Percentiles rank a stretch among this genome's conserved stretches.
These are phyloP conservation scores for Hiodon tergisus DNA, from an alignment of 2,113 vertebrate genomes.

Conservation along the genomic window DNA sequence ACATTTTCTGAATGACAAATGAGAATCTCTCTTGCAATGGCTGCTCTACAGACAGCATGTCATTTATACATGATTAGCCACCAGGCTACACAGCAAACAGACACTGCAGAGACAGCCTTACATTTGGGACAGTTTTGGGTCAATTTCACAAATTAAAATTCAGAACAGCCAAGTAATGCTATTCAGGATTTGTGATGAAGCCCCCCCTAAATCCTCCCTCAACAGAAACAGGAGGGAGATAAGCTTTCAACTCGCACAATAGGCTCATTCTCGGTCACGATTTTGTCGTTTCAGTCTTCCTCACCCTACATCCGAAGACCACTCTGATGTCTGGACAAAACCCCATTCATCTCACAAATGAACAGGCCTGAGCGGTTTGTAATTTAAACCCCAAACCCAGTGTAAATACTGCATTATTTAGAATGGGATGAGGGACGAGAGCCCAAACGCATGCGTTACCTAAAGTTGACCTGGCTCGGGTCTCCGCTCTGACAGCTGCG, in stretches of 20 bases:
- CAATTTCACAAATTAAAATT: slow-evolving; percentile 39
- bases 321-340: slow-evolving; percentile 17
- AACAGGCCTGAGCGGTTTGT: slow-evolving; percentile 11
- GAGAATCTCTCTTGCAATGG: not conserved
- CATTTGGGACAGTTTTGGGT: slow-evolving; percentile 8
- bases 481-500: slow-evolving; percentile 71
- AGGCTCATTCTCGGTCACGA: slow-evolving; percentile 46
- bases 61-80: not conserved
- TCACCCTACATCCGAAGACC: slow-evolving; percentile 56
- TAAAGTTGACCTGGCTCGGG: slow-evolving; percentile 56
- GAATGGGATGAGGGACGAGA: not conserved
- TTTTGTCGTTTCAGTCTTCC: slow-evolving; percentile 51
- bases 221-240: slow-evolving; percentile 60
- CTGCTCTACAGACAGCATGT: not conserved
- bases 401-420: slow-evolving; percentile 15
- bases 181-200: slow-evolving; percentile 54
- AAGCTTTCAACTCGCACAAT: slow-evolving; percentile 50
- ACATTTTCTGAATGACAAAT: not conserved
- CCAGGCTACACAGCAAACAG: slow-evolving; percentile 31
- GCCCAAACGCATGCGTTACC: slow-evolving; percentile 57
- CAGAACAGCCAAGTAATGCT: slow-evolving; percentile 57
- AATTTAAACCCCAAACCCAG: slow-evolving; percentile 15
- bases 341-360: not conserved
- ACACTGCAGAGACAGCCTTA: slow-evolving; percentile 24
- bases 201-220: slow-evolving; percentile 55